Conservation (phyloP, 2,888 invertebrate genomes). For the Romanomermis culicivorax region DNA sequence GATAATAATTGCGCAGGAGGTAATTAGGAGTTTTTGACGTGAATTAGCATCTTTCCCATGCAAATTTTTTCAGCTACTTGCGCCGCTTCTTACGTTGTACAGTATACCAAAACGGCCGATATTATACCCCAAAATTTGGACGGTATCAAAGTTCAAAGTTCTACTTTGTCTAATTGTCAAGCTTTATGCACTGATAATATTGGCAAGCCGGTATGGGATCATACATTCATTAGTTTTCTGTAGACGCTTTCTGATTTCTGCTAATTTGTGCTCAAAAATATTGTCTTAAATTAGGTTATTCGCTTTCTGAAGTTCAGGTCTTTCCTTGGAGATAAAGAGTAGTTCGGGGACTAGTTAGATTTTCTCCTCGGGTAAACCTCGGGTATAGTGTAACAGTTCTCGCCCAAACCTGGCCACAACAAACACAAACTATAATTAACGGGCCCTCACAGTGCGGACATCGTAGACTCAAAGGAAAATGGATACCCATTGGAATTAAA, state of each 20-base stretch:
- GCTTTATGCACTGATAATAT: constrained; percentile 24
- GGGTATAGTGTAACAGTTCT: no score
- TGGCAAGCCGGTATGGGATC: constrained; percentile 17
- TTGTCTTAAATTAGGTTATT: neutral
- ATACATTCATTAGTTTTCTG: no score
- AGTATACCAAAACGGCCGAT: constrained; percentile 23
- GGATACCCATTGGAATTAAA: no score
- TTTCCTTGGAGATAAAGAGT: no score
- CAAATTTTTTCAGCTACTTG: constrained; percentile 20
- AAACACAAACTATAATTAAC: no score
- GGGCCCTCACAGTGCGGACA: no score
- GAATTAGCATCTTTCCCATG: neutral
- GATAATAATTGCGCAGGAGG: constrained; percentile 29
- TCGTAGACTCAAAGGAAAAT: no score
- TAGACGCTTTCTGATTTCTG: no score
- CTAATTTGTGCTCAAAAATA: neutral
- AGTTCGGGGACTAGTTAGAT: no score
- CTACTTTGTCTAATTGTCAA: constrained; percentile 22
- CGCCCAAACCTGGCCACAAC: no score
- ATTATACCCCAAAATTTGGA: constrained; percentile 16
- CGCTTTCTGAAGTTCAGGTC: neutral
- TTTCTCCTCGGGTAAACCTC: no score
- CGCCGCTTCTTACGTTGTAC: constrained; percentile 26
- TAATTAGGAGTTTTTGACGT: constrained; percentile 9
- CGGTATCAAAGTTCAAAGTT: constrained; percentile 21